Base-by-base conservation (phyloP, 2,888 invertebrate species). In the Geophilus truncorum region DNA sequence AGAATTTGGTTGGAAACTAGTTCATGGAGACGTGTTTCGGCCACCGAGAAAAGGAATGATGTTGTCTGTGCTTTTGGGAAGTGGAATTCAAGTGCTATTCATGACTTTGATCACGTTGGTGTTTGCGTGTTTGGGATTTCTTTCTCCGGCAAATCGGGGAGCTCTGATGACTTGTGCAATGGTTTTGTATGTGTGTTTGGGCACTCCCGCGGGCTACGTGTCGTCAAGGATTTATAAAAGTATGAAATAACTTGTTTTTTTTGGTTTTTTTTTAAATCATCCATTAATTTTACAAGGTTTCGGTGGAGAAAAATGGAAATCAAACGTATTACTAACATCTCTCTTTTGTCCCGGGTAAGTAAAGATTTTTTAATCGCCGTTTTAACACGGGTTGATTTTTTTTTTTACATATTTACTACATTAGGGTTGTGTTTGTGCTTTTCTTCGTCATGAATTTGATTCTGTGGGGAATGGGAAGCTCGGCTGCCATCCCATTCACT, bases 221-320 rank as follows among this genome's bases (percentile, higher is more conserved):
- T 97, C 98, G 81, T 97, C 99, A 0, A 90, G 98, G 84, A 92
- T 99, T 85, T 99, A 99, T 89, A 99, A 99, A 90, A 97, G 97
- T 88, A 84, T 10, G 51, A 75, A 76, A 30, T 6, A 32, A 75
- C 12, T 18, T 28, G 45, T 82, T 45, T 36, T 12, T 82, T 82
- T 82, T 12, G 77, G 25, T 40, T 77, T 36, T 28, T 81, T 15
- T 34, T n/a, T n/a, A n/a, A 34, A 21, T 78, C 6, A 15, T 10
- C 45, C 21, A 23, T 23, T 12, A 77, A 34, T 81, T 82, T 78
- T 85, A 86, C 80, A 84, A 88, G 88, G 88, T 88, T 98, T 98
- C 88, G 98, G 98, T 10, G 99, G 99, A 0, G 93, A 98, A 83
- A 94, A 97, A 86, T 99, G 99, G 99, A 99, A 98, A 89, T 95